Evolutionary conservation across 2,888 invertebrate genomes (phyloP).

Genomic region (Eucriotettix oculatus): DNA sequence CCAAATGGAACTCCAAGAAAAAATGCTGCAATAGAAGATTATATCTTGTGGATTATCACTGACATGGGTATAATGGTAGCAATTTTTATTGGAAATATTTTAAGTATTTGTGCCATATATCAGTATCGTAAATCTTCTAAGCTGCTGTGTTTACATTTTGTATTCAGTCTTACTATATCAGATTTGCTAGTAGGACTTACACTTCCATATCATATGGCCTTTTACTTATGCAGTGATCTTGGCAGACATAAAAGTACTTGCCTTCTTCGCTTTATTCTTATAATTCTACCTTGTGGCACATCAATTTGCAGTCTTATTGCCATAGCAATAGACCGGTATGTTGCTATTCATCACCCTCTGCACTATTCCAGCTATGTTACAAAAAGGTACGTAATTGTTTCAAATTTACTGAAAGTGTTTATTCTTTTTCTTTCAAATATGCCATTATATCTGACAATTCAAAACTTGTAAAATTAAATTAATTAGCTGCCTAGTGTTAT

Average conservation of each 20-base stretch:
- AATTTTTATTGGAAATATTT: conserved; percentile 54
- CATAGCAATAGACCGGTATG: conserved; percentile 61
- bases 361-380: conserved; percentile 54
- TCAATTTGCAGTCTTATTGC: conserved; percentile 64
- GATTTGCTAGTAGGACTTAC: conserved; percentile 63
- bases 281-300: conserved; percentile 58
- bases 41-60: conserved; percentile 40
- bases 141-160: conserved; percentile 59
- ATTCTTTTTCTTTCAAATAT: too few relatives aligned
- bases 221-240: conserved; percentile 46
- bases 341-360: conserved; percentile 63
- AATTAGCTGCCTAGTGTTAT: too few relatives aligned
- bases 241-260: conserved; percentile 45
- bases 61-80: conserved; percentile 46
- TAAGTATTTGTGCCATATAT: conserved; percentile 58
- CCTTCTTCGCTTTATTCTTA: conserved; percentile 52
- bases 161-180: conserved; percentile 60
- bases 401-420: too few relatives aligned
- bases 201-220: conserved; percentile 60
- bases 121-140: conserved; percentile 50
- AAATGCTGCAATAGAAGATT: neutral
- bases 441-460: too few relatives aligned
- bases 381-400: conserved; percentile 24
- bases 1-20: too few relatives aligned
- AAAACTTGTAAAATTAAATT: too few relatives aligned